Evolutionary conservation across 2,113 vertebrate species (phyloP).

Genomic region (Hemibagrus wyckioides): DNA sequence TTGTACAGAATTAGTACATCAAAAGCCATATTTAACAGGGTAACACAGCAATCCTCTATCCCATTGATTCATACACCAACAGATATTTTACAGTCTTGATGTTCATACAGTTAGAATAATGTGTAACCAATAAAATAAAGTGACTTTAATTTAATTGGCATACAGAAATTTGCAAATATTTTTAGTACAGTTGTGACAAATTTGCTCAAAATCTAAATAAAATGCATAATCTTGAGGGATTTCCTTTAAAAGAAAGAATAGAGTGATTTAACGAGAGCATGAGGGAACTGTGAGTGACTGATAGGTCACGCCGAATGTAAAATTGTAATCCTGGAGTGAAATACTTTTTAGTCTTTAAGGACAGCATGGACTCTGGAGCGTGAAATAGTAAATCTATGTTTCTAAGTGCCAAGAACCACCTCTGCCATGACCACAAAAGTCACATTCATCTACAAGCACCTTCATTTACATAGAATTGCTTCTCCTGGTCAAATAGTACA

Average conservation of each 20-base stretch:
- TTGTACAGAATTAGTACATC: background rate
- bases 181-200: slow-evolving; percentile 21
- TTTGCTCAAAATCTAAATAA: slow-evolving; percentile 39
- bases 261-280: slow-evolving; percentile 46
- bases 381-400: slow-evolving; percentile 77
- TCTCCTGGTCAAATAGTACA: slow-evolving; percentile 39
- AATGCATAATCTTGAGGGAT: slow-evolving; percentile 58
- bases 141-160: slow-evolving; percentile 14
- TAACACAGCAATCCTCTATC: background rate
- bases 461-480: slow-evolving; percentile 70
- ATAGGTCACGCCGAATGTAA: slow-evolving; percentile 64
- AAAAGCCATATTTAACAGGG: background rate
- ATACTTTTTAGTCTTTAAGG: slow-evolving; percentile 74
- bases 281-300: slow-evolving; percentile 54
- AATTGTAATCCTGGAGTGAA: slow-evolving; percentile 75
- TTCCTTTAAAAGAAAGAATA: slow-evolving; percentile 60
- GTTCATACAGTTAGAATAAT: background rate
- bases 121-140: background rate
- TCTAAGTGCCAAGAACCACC: slow-evolving; percentile 71
- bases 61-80: background rate
- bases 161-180: slow-evolving; percentile 30
- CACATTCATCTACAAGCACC: slow-evolving; percentile 67
- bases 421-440: slow-evolving; percentile 66
- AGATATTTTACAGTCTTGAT: background rate
- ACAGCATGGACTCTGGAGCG: slow-evolving; percentile 75